A percentile compares a stretch with the other conserved stretches of the same genome.
phyloP scores from a whole-genome alignment of 2,888 invertebrate genomes.

The Drosophila subsilvestris region DNA sequence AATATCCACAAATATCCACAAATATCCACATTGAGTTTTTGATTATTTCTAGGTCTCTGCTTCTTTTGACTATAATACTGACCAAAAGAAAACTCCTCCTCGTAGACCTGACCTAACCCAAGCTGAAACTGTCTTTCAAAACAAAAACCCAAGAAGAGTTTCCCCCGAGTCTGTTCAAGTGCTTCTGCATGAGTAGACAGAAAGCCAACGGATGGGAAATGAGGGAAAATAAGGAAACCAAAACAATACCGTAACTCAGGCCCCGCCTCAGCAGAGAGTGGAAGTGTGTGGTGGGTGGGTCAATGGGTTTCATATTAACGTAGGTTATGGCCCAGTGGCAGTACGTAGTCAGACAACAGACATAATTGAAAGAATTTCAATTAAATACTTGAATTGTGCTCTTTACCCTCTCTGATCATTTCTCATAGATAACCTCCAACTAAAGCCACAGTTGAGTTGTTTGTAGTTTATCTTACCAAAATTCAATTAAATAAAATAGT shows the following conservation, averaged over 20 bases:
- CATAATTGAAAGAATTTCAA: constrained; percentile 11
- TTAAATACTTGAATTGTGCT: constrained; percentile 6
- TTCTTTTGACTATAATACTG: not conserved
- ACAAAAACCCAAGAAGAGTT: constrained; percentile 43
- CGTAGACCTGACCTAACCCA: constrained; percentile 40
- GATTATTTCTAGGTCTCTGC: not conserved
- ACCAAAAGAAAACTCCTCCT: not conserved
- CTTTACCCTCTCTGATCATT: not conserved
- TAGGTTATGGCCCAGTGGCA: constrained; percentile 22
- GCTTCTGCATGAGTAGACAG: constrained; percentile 52
- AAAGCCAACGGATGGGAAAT: constrained; percentile 17
- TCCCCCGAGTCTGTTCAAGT: constrained; percentile 36
- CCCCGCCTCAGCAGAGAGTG: not conserved
- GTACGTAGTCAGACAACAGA: not conserved
- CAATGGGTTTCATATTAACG: constrained; percentile 41
- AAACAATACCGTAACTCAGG: constrained; percentile 5
- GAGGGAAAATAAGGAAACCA: constrained; percentile 2
- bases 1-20: not conserved
- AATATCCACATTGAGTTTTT: no score
- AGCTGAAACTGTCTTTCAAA: constrained; percentile 4
- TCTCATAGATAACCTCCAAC: constrained; percentile 3
- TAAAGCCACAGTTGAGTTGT: not conserved
- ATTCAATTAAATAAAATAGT: constrained; percentile 25
- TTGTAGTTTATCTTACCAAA: constrained; percentile 7
- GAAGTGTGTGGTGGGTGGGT: constrained; percentile 8